Base-by-base conservation (phyloP, 1,140 invertebrate genomes). In the Apolygus lucorum region DNA sequence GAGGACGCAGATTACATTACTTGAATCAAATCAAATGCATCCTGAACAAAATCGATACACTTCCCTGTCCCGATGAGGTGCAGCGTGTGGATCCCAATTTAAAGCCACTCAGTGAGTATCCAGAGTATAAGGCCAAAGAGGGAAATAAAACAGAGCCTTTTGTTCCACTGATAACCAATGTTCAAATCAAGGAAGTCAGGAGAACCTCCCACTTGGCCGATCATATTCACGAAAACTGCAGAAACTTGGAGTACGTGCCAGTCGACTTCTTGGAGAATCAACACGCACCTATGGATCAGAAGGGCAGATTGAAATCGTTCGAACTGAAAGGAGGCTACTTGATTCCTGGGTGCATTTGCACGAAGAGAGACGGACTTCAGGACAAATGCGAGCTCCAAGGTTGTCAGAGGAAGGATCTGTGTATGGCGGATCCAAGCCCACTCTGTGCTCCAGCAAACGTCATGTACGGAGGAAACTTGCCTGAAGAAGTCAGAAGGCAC, bases 11-110 rank as follows among this genome's bases (percentile, higher is more conserved):
- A n/a, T 28, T 52, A 34, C 42, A 70, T 25, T 70, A 70, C n/a
- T 26, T 70, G 28, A 70, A 70, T 28, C 68, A 70, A 52, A 70
- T 70, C 24, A 59, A 62, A 25, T 70, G 68, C 22, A 70, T 70
- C 2, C 26, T 70, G 13, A 63, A 70, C 21, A 63, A 70, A 27
- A 22, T 70, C 22, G 68, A 70, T 28, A 62, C 62, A 26, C 21
- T 24, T 1, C 62, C 68, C 21, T 70, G 68, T 34, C n/a, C 42
- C 0, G 28, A 1, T n/a, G 29, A 8, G 13, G 54, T 21, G 22
- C 8, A 59, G 54, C 11, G 13, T 4, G 22, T 11, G 8, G 22
- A 59, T 59, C 54, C 54, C 11, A 24, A 59, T 21, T 4, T 59
- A 4, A 59, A 22, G 22, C 68, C 68, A 2, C 34, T 70, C n/a